Evolutionary conservation across 2,113 vertebrate species (phyloP).

Genomic region (Ornithorhynchus anatinus): DNA sequence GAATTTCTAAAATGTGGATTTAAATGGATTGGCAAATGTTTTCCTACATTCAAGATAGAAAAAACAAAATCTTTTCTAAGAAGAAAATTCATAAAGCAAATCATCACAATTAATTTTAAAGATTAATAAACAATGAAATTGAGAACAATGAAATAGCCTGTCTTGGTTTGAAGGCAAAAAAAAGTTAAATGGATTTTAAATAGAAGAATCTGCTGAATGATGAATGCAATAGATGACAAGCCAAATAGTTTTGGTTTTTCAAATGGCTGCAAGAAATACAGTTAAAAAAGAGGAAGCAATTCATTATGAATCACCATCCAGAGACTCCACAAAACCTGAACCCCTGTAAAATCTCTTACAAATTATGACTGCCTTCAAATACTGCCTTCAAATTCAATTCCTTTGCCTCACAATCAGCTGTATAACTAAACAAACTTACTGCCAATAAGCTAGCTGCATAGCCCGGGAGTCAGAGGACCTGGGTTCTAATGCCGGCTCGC

Average conservation of each 20-base stretch:
- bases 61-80: background rate
- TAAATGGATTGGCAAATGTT: background rate
- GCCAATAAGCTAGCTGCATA: too few relatives aligned
- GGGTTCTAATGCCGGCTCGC: too few relatives aligned
- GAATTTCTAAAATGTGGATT: background rate
- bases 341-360: background rate
- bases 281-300: background rate
- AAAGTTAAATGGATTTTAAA: background rate
- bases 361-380: background rate
- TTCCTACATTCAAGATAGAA: background rate
- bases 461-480: too few relatives aligned
- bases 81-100: background rate
- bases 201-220: background rate
- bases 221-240: background rate
- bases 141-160: background rate
- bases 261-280: background rate
- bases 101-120: background rate
- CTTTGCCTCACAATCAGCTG: background rate
- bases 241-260: background rate
- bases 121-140: constrained; percentile 1
- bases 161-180: background rate
- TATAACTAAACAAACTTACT: background rate
- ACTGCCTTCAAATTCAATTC: background rate
- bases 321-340: background rate
- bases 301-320: background rate